Percentiles rank a stretch among this genome's conserved stretches.
Evolutionary conservation across 2,888 invertebrate genomes (phyloP).

Genomic region (Eupithecia subfuscata): DNA sequence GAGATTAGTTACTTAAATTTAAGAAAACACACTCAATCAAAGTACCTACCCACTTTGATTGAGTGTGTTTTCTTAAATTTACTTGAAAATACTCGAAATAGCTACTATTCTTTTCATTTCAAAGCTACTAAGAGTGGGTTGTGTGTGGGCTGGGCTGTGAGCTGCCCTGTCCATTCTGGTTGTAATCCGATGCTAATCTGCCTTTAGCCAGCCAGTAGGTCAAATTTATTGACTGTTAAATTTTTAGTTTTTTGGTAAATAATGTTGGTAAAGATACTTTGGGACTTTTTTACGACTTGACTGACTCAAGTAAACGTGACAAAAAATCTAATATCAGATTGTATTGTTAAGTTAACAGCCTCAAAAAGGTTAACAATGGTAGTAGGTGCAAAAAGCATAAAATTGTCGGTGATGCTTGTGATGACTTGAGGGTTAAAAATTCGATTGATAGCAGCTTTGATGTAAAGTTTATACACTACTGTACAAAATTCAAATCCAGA

Average conservation of each 20-base stretch:
- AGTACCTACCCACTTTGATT: too few species aligned
- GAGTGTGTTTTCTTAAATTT: neutral
- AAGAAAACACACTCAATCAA: too few species aligned
- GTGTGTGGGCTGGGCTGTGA: slow-evolving; percentile 28
- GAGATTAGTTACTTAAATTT: too few species aligned
- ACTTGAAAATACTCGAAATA: neutral
- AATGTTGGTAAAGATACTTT: neutral
- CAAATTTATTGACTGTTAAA: slow-evolving; percentile 17
- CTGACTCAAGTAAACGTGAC: neutral
- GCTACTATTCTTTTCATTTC: neutral
- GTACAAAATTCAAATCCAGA: neutral
- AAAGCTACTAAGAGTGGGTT: neutral
- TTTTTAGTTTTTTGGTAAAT: neutral
- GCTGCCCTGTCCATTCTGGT: slow-evolving; percentile 37
- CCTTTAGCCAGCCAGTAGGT: slow-evolving; percentile 20
- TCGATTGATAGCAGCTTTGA: neutral
- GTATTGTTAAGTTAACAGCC: neutral
- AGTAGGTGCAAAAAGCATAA: neutral
- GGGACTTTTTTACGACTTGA: neutral
- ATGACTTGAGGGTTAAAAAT: neutral
- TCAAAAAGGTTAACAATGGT: neutral
- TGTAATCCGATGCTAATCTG: slow-evolving; percentile 33
- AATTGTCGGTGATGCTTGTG: neutral
- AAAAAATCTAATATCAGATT: neutral
- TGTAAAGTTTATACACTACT: neutral